Evolutionary conservation across 2,113 vertebrate genomes (phyloP).

Genomic region (Typhlomys cinereus): DNA sequence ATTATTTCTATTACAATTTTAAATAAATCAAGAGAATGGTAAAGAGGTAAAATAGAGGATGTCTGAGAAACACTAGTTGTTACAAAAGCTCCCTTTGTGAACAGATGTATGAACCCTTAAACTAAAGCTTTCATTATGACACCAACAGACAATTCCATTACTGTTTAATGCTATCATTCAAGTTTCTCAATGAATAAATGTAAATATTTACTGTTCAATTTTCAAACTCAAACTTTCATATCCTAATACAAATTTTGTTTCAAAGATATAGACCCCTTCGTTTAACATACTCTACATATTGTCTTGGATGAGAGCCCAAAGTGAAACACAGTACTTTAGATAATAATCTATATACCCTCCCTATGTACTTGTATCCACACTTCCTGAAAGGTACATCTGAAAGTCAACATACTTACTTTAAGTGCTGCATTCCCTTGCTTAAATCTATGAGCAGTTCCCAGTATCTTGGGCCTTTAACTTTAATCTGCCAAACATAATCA

Average conservation of each 20-base stretch:
- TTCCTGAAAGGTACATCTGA: neutral
- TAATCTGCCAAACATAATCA: conserved; percentile 88
- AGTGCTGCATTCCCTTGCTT: conserved; percentile 92
- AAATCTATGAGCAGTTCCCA: conserved; percentile 97
- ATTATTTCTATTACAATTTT: neutral
- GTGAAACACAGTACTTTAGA: neutral
- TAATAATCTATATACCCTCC: neutral
- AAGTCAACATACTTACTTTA: conserved; percentile 90
- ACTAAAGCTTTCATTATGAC: neutral
- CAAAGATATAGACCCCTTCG: neutral
- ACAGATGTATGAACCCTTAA: neutral
- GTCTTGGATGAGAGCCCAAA: neutral
- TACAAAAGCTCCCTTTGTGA: neutral
- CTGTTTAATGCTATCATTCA: conserved; percentile 12
- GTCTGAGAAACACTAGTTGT: neutral
- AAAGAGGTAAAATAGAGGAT: neutral
- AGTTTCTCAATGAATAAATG: conserved; percentile 31
- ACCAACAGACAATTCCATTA: neutral
- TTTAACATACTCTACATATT: neutral
- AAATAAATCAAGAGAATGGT: conserved; percentile 22
- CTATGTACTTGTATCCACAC: neutral
- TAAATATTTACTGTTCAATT: conserved; percentile 8
- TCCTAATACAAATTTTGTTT: conserved; percentile 20
- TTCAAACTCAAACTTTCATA: conserved; percentile 42
- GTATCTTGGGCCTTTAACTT: conserved; percentile 98